phyloP scores from a whole-genome alignment of 1,140 invertebrate species.

The Wiebesia pumilae region DNA sequence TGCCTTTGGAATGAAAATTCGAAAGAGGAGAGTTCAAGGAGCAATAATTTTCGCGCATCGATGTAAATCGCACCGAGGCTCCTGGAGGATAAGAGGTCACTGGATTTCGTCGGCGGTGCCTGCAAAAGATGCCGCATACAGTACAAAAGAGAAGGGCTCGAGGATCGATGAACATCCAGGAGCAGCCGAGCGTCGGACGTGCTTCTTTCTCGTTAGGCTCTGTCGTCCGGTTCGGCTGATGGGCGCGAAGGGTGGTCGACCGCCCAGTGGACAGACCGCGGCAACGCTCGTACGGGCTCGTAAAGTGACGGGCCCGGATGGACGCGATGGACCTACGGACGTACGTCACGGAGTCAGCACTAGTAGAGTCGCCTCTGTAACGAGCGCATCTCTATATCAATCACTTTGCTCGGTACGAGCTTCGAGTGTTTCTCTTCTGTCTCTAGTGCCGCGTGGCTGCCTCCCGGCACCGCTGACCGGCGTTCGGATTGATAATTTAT shows the following conservation, averaged over 20 bases:
- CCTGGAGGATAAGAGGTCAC: too few species aligned
- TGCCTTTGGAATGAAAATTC: background rate
- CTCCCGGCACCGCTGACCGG: constrained; percentile 68
- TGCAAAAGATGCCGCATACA: too few species aligned
- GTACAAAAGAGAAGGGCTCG: background rate
- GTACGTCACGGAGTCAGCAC: constrained; percentile 74
- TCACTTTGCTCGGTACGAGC: constrained; percentile 69
- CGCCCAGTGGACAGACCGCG: background rate
- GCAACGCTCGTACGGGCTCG: constrained; percentile 44
- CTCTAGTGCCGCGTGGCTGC: constrained; percentile 54
- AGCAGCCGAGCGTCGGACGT: background rate
- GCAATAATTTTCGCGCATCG: too few species aligned
- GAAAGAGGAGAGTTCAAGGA: too few species aligned
- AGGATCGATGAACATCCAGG: background rate
- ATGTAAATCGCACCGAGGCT: too few species aligned
- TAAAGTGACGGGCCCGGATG: constrained; percentile 66
- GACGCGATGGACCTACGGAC: constrained; percentile 69
- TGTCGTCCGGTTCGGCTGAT: background rate
- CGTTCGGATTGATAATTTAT: constrained; percentile 75
- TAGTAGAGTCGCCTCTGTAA: constrained; percentile 67
- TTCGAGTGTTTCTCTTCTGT: constrained; percentile 57
- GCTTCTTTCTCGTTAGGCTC: background rate
- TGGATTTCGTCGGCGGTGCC: too few species aligned
- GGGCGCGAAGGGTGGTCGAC: background rate
- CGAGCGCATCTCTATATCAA: constrained; percentile 74